Evolutionary conservation across 1,140 invertebrate species (phyloP), one percentile per base, ranked within the genome.

Genomic region (Ericerus pela): DNA sequence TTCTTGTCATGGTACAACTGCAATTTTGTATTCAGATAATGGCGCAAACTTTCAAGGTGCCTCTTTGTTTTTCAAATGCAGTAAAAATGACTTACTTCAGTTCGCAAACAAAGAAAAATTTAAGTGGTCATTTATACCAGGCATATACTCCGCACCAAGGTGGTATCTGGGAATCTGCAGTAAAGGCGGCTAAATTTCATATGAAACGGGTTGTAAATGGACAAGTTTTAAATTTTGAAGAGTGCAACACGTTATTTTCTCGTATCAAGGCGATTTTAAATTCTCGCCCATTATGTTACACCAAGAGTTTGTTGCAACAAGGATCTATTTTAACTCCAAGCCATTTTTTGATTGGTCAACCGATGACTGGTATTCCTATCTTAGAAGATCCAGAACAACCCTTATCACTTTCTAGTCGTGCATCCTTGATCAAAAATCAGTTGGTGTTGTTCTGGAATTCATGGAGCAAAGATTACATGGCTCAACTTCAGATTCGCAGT

Each of bases 261-360:
- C 27, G 62, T 37, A 65, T 67, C 14, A 62, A 68, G 57, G 61
- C 60, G n/a, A 58, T 61, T 16, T 33, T 69, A 1, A 69, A 69
- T 58, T 64, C 61, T 0, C 37, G 68, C 20, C 67, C 57, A 4
- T 24, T 61, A 31, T 58, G 43, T 31, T 54, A 67, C 29, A n/a
- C n/a, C n/a, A n/a, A n/a, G n/a, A n/a, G n/a, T n/a, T n/a, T n/a
- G n/a, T n/a, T n/a, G n/a, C 24, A 60, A 37, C 64, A 68, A 51
- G 56, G 65, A 0, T 43, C 47, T 14, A 53, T 58, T 33, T 51
- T 69, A 6, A 64, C 68, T 5, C 66, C 65, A 28, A 62, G 57
- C 20, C 62, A 67, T 54, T 66, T 66, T 37, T 58, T 64, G 0
- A 59, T 64, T 22, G 61, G 59, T 10, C 36, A 57, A 14, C 52